Base-by-base conservation (phyloP, 2,888 invertebrate species). In the Drosophila helvetica region DNA sequence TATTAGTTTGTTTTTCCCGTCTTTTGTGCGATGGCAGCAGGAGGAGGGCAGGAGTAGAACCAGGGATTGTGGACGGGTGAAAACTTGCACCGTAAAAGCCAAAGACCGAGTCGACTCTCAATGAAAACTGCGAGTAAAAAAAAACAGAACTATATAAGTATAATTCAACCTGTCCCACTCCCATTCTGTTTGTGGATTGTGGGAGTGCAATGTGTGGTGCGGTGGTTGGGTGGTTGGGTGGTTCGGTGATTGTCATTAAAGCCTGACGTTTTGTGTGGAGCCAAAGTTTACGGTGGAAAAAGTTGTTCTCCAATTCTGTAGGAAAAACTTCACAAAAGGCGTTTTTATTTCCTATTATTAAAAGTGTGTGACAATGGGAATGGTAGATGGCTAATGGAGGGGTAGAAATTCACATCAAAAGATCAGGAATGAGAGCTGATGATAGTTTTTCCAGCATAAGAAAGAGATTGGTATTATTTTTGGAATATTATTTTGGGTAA, bases 1-100 rank as follows among this genome's bases (percentile, higher is more conserved):
- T 81, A 86, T 85, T 79, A 75, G 85, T 87, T 87, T 81, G 85
- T 76, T 81, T 86, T 69, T 54, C 52, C 70, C 77, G 48, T 72
- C 54, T 57, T 60, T 69, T 66, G 68, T 75, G 74, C 47, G 7
- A 38, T 38, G 38, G 38, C 7, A 55, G 53, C 66, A 33, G 25
- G 33, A 17, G 60, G 25, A 51, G 42, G 19, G 8, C 27, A 27
- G 27, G 27, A 33, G 61, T 57, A 38, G 33, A 38, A 62, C 33
- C 61, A 48, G 38, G 45, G 17, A 6, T n/a, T 38, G 15, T 38
- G 15, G 7, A n/a, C n/a, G 38, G 38, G 38, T 38, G 38, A 46
- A 73, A 82, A 83, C 69, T 82, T 79, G 57, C 48, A 47, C 82
- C 74, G 63, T 70, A 74, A 79, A 79, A 68, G 66, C 67, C 60